These are phyloP conservation scores for Melanocharis versteri DNA, from an alignment of 2,113 vertebrate species.

Conservation along the genomic window DNA sequence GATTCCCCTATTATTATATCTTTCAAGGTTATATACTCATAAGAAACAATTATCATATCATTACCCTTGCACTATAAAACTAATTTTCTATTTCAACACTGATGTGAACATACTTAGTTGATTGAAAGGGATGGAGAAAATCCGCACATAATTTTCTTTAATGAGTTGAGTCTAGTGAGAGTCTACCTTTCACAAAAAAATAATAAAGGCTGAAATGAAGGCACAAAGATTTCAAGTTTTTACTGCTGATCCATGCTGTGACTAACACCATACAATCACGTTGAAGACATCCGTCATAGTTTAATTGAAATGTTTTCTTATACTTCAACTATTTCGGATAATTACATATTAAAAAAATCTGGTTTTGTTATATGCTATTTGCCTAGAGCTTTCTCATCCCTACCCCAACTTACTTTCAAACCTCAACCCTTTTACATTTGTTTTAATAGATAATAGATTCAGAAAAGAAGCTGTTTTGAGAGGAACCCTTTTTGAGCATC, in stretches of 20 bases:
- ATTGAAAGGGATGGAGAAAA: constrained; percentile 43
- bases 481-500: not conserved
- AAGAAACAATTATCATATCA: constrained; percentile 58
- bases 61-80: constrained; percentile 30
- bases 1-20: not conserved
- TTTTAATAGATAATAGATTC: not conserved
- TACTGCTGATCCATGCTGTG: not conserved
- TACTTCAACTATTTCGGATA: not conserved
- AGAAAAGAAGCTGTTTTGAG: not conserved
- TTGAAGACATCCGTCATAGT: not conserved
- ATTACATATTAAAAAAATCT: not conserved
- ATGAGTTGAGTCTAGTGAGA: constrained; percentile 1
- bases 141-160: constrained; percentile 27
- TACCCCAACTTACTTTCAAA: not conserved
- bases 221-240: not conserved
- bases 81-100: constrained; percentile 54
- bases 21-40: constrained; percentile 33
- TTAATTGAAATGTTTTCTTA: not conserved
- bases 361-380: not conserved
- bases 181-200: constrained; percentile 15
- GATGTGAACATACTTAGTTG: constrained; percentile 16
- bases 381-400: rapidly evolving
- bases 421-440: not conserved
- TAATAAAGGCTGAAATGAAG: not conserved
- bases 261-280: rapidly evolving